A percentile compares a stretch with the other conserved stretches of the same genome.
Conservation (phyloP, 2,888 invertebrate genomes). For the Abrostola triplasia region DNA sequence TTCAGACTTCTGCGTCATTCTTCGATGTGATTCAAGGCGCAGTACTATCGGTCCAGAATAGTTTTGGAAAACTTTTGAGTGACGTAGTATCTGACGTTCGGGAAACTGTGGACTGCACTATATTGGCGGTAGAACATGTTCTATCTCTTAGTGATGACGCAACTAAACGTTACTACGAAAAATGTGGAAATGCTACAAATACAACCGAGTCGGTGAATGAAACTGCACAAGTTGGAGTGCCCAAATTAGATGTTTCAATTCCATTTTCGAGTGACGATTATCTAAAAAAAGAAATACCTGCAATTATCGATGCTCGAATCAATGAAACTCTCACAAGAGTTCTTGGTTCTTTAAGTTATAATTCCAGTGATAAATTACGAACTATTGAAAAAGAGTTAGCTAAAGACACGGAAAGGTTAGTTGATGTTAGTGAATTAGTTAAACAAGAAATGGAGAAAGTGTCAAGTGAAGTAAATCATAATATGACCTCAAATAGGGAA, state of each 20-base stretch:
- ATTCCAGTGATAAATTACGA: slow-evolving; percentile 51
- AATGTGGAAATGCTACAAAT: slow-evolving; percentile 46
- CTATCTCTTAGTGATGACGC: slow-evolving; percentile 54
- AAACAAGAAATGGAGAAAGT: slow-evolving; percentile 68
- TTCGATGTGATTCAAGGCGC: slow-evolving; percentile 70
- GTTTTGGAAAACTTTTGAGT: slow-evolving; percentile 73
- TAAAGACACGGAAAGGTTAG: slow-evolving; percentile 66
- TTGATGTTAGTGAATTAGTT: slow-evolving; percentile 65
- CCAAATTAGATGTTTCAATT: slow-evolving; percentile 31
- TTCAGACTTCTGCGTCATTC: slow-evolving; percentile 75
- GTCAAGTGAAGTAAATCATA: slow-evolving; percentile 56
- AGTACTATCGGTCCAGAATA: slow-evolving; percentile 68
- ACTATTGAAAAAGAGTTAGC: slow-evolving; percentile 60
- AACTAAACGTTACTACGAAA: slow-evolving; percentile 51
- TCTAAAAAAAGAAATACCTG: slow-evolving; percentile 34
- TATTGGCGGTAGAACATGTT: slow-evolving; percentile 76
- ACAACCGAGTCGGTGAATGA: slow-evolving; percentile 22
- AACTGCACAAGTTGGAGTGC: slow-evolving; percentile 10
- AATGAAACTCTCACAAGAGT: slow-evolving; percentile 50
- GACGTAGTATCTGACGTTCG: slow-evolving; percentile 77
- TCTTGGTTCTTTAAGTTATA: slow-evolving; percentile 21
- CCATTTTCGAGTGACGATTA: slow-evolving; percentile 28
- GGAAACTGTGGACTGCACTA: slow-evolving; percentile 76
- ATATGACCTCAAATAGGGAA: slow-evolving; percentile 48
- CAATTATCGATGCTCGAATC: slow-evolving; percentile 44